Base-by-base conservation (phyloP, 2,113 vertebrate species). In the Pogona vitticeps region DNA sequence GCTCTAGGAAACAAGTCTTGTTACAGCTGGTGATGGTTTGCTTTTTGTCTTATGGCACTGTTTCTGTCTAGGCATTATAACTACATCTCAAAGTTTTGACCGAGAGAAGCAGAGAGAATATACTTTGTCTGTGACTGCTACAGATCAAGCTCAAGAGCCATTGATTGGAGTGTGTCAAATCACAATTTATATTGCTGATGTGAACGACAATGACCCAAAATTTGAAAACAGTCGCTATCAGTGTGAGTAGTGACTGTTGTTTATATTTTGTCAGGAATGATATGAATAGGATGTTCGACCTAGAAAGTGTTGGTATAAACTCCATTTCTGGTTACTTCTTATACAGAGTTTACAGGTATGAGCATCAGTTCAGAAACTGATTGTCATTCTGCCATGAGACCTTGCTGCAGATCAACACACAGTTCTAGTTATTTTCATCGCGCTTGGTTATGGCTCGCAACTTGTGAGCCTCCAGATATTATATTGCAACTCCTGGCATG, bases 201-300 rank as follows among this genome's bases (percentile, higher is more conserved):
- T 97, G 95, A 98, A 98, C 38, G 98, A 98, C 96, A 98, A 98
- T 2, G 95, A 97, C 2, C 98, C 98, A 42, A 98, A 96, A 75
- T 98, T 98, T 75, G 97, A 98, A 92, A 98, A 98, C 95, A 98
- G 97, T 70, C 97, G 95, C 78, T 98, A 98, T 83, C 97, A 97
- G 86, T 96, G 97, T 98, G 92, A 97, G 95, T 93, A 56, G n/a
- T 3, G 13, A 15, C 63, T 1, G 1, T 2, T 33, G 31, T 52
- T 68, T 79, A 1, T 46, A 36, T 42, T 38, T 68, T 68, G 28
- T 68, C 10, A 68, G 71, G 17, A 38, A 4, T 20, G 36, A 75
- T 75, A 31, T 67, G 26, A 23, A 67, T 67, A 67, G 65, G 28
- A 13, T 10, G 13, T 68, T 68, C 3, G 31, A 31, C 13, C 3